These are phyloP conservation scores for Pollicipes pollicipes DNA, from an alignment of 1,140 invertebrate species.

Conservation along the genomic window DNA sequence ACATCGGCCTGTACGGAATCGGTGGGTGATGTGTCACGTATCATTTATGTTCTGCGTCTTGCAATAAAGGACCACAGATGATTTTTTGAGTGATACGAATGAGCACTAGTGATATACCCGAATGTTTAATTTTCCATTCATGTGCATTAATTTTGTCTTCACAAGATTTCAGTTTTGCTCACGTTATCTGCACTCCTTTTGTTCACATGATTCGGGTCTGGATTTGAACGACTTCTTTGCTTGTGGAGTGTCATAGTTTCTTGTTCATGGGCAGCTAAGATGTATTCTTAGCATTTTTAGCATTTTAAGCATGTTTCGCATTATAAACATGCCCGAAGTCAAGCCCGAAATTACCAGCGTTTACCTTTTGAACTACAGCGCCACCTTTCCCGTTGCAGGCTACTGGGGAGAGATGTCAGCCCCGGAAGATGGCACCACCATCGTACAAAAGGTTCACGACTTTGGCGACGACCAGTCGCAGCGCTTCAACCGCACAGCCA, in stretches of 20 bases:
- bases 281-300: too few species aligned
- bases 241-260: too few species aligned
- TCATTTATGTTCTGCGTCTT: too few species aligned
- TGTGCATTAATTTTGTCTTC: neutral
- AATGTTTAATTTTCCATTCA: neutral
- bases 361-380: too few species aligned
- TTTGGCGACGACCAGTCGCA: slow-evolving; percentile 11
- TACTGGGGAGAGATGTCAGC: slow-evolving; percentile 21
- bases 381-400: neutral
- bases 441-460: slow-evolving; percentile 25
- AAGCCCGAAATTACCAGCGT: too few species aligned
- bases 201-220: too few species aligned
- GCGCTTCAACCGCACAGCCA: slow-evolving; percentile 19
- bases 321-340: neutral
- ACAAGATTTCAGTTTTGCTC: neutral
- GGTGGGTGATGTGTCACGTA: slow-evolving; percentile 10
- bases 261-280: too few species aligned
- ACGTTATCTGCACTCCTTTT: neutral
- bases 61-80: too few species aligned
- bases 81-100: neutral
- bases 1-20: slow-evolving; percentile 17
- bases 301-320: neutral
- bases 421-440: slow-evolving; percentile 21
- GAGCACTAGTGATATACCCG: too few species aligned
- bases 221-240: too few species aligned